Conservation (phyloP, 2,797 vertebrate species). For the Rallus crepitans region DNA sequence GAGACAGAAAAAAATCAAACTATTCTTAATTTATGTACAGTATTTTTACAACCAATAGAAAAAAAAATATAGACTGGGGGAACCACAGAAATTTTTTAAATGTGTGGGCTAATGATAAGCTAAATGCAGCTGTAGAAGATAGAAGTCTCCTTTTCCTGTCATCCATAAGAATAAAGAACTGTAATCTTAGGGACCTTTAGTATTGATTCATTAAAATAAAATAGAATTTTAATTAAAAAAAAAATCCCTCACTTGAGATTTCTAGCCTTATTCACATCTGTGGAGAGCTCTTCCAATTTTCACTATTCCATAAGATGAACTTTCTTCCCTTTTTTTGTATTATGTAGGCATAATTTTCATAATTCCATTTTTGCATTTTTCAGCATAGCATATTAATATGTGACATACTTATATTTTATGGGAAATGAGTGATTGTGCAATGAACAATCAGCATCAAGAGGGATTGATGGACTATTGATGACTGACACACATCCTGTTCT, state of each 20-base stretch:
- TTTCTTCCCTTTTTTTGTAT: neutral
- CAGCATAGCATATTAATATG: neutral
- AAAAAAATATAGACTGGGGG: neutral
- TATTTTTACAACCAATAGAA: neutral
- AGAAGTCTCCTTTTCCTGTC: neutral
- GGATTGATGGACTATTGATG: no score
- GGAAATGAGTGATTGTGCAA: neutral
- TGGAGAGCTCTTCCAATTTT: neutral
- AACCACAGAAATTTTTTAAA: neutral
- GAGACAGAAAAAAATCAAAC: slow-evolving; percentile 1
- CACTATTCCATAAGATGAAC: neutral
- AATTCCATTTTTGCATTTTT: neutral
- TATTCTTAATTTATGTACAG: neutral
- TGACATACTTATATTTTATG: neutral
- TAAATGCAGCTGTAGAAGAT: neutral
- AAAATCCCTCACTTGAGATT: neutral
- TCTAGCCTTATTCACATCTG: neutral
- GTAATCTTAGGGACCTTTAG: neutral
- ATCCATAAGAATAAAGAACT: neutral
- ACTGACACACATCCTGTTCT: neutral
- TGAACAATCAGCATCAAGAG: neutral
- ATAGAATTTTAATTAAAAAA: neutral
- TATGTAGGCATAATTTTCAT: neutral
- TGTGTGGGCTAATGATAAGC: neutral
- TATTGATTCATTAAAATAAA: slow-evolving; percentile 41